phyloP scores from a whole-genome alignment of 2,113 vertebrate genomes.

The Sander vitreus region DNA sequence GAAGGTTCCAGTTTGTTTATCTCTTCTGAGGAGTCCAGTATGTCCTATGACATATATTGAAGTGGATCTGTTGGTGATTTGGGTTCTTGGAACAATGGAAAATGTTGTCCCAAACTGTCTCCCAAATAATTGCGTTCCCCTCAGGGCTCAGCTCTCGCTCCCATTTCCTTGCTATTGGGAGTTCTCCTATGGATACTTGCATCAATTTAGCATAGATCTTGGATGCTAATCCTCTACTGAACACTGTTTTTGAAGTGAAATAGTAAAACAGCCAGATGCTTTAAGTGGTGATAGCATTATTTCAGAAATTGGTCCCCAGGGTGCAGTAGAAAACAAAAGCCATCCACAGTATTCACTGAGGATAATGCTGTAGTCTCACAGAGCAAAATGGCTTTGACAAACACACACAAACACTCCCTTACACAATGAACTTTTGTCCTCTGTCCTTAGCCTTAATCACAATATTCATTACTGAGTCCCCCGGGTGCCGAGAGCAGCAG shows the following conservation, averaged over 20 bases:
- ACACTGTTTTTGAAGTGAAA: conserved; percentile 11
- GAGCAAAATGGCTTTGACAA: conserved; percentile 33
- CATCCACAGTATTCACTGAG: conserved; percentile 37
- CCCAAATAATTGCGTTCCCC: too few species aligned
- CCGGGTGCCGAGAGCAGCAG: conserved; percentile 25
- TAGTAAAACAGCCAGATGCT: conserved; percentile 12
- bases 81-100: too few species aligned
- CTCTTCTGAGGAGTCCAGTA: too few species aligned
- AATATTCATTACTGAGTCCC: conserved; percentile 45
- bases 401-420: conserved; percentile 22
- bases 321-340: conserved; percentile 38
- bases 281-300: conserved; percentile 15
- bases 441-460: conserved; percentile 45
- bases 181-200: too few species aligned
- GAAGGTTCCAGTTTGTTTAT: too few species aligned
- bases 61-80: too few species aligned
- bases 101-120: too few species aligned
- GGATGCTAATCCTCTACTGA: background rate
- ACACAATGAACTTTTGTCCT: conserved; percentile 62
- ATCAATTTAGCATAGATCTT: too few species aligned
- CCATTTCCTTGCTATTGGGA: too few species aligned
- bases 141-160: too few species aligned
- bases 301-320: conserved; percentile 42
- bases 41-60: too few species aligned
- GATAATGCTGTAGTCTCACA: conserved; percentile 39